These are phyloP conservation scores for Drosophila sp. DNA, from an alignment of 1,140 invertebrate species.

Conservation along the genomic window DNA sequence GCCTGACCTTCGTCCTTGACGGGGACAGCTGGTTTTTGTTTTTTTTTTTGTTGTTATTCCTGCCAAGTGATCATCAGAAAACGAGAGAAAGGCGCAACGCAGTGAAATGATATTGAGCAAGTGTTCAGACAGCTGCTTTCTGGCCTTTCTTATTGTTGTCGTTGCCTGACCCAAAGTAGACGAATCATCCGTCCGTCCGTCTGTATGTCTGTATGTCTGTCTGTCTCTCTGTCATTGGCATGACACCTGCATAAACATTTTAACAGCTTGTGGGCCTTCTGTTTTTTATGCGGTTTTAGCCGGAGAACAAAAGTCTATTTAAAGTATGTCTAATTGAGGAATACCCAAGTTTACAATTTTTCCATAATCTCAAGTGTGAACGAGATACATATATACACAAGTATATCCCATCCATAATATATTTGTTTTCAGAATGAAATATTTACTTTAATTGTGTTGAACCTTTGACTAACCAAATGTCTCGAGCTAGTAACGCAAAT, in stretches of 20 bases:
- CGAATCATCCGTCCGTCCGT: constrained; percentile 26
- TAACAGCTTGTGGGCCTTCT: constrained; percentile 60
- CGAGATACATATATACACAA: too few relatives aligned
- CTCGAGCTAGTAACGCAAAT: too few relatives aligned
- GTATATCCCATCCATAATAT: too few relatives aligned
- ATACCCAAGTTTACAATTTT: constrained; percentile 9
- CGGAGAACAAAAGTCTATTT: constrained; percentile 12
- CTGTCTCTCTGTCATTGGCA: constrained; percentile 47
- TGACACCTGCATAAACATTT: constrained; percentile 79
- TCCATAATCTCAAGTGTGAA: constrained; percentile 1
- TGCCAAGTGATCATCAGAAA: constrained; percentile 40
- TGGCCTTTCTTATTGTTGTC: constrained; percentile 33
- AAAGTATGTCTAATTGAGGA: constrained; percentile 6
- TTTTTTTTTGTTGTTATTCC: constrained; percentile 10
- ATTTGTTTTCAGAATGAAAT: too few relatives aligned
- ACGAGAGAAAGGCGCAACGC: constrained; percentile 6
- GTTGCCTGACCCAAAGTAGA: constrained; percentile 20
- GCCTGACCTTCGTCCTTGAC: constrained; percentile 61
- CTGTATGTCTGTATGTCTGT: constrained; percentile 18
- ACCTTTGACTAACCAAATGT: too few relatives aligned
- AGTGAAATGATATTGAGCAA: constrained; percentile 15
- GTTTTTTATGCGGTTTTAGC: constrained; percentile 33
- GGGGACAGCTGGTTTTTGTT: constrained; percentile 51
- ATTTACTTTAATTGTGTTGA: too few relatives aligned
- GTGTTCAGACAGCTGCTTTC: constrained; percentile 56